Percentiles rank a stretch among this genome's conserved stretches.
Evolutionary conservation across 2,888 invertebrate species (phyloP).

Genomic region (Meta bourneti): DNA sequence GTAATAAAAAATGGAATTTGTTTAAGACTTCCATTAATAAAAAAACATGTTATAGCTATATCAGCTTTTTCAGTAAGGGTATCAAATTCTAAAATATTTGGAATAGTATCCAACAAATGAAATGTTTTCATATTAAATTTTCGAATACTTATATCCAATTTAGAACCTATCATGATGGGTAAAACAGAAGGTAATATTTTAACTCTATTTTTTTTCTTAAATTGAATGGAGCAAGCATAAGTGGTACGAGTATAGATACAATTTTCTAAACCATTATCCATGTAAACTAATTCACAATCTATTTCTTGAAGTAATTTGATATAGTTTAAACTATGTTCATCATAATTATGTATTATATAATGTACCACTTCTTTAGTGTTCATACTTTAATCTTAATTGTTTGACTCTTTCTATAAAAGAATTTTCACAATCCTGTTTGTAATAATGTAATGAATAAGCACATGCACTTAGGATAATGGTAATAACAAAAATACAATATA

Average conservation of each 20-base stretch:
- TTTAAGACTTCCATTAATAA: constrained; percentile 49
- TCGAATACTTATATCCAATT: constrained; percentile 46
- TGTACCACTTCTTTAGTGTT: constrained; percentile 19
- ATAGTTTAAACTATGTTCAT: constrained; percentile 30
- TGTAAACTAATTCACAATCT: constrained; percentile 38
- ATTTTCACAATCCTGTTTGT: constrained; percentile 54
- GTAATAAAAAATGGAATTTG: constrained; percentile 63
- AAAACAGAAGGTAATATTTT: constrained; percentile 25
- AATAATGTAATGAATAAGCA: constrained; percentile 38
- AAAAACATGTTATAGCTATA: constrained; percentile 47
- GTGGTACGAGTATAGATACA: constrained; percentile 20
- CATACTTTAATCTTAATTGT: constrained; percentile 31
- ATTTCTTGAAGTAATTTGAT: constrained; percentile 5
- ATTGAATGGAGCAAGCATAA: constrained; percentile 48
- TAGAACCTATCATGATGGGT: constrained; percentile 49
- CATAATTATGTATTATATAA: constrained; percentile 27
- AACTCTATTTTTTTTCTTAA: constrained; percentile 17
- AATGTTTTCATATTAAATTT: constrained; percentile 6
- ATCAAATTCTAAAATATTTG: constrained; percentile 24
- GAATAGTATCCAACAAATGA: not conserved
- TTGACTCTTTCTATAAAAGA: constrained; percentile 49
- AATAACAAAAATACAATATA: constrained; percentile 42
- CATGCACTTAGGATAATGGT: constrained; percentile 30
- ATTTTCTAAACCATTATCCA: constrained; percentile 2
- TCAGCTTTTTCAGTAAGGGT: constrained; percentile 3